Conservation (phyloP, 2,797 vertebrate genomes). For the Salarias fasciatus region DNA sequence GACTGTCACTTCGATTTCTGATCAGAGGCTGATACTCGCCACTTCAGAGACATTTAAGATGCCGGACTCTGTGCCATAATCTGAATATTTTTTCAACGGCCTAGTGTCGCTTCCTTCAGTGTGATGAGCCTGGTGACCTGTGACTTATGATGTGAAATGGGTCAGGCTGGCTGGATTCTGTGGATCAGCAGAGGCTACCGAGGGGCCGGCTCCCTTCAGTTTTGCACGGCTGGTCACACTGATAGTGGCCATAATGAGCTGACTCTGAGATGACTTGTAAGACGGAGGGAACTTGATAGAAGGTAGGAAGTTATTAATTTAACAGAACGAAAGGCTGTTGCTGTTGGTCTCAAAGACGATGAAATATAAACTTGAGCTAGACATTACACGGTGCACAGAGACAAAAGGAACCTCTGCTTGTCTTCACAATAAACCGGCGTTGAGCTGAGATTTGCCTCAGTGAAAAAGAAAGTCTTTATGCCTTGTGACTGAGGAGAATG, state of each 20-base stretch:
- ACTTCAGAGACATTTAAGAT: conserved; percentile 55
- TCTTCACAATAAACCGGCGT: conserved; percentile 56
- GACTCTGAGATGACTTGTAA: conserved; percentile 20
- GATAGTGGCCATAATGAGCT: conserved; percentile 50
- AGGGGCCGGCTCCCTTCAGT: conserved; percentile 50
- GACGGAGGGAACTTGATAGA: conserved; percentile 5
- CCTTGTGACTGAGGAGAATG: conserved; percentile 72
- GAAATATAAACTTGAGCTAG: conserved; percentile 8
- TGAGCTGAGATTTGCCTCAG: conserved; percentile 52
- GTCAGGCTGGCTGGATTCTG: conserved; percentile 54
- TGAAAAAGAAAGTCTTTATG: conserved; percentile 63
- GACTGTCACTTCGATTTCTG: conserved; percentile 60
- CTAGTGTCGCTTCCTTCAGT: conserved; percentile 36
- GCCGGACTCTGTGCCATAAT: conserved; percentile 38
- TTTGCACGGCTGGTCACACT: conserved; percentile 49
- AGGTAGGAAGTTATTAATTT: background rate
- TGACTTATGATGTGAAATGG: conserved; percentile 65
- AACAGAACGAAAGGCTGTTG: too few relatives aligned
- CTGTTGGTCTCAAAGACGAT: background rate
- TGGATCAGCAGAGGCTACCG: conserved; percentile 48
- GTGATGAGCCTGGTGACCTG: conserved; percentile 55
- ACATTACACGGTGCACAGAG: conserved; percentile 12
- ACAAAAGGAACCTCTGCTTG: conserved; percentile 21
- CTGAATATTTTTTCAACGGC: conserved; percentile 41
- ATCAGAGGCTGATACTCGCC: conserved; percentile 40